These are phyloP conservation scores for Luscinia luscinia DNA, from an alignment of 2,797 vertebrate species.

Conservation along the genomic window DNA sequence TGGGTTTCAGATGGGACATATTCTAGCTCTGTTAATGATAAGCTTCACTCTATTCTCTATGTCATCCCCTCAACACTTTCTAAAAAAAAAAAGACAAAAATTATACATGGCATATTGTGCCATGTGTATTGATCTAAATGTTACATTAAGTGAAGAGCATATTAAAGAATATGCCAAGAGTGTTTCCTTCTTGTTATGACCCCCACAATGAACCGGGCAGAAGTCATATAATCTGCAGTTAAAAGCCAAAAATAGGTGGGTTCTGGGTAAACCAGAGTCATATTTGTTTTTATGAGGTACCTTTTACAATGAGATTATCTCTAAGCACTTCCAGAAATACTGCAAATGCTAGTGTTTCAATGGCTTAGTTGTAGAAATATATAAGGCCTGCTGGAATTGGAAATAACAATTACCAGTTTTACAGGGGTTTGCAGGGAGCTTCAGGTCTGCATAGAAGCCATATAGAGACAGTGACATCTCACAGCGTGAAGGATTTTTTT, in stretches of 20 bases:
- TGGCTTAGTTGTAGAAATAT: neutral
- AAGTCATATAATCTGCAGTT: neutral
- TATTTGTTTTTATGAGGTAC: conserved; percentile 28
- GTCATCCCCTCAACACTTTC: conserved; percentile 12
- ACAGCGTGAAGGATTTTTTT: neutral
- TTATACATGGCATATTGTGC: neutral
- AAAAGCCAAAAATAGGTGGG: conserved; percentile 15
- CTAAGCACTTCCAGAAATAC: neutral
- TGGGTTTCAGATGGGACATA: conserved; percentile 77
- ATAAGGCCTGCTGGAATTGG: neutral
- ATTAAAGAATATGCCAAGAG: neutral
- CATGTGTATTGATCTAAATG: conserved; percentile 36
- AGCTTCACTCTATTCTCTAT: conserved; percentile 31
- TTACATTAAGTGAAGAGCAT: conserved; percentile 1
- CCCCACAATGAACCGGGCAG: neutral
- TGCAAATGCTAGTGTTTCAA: neutral
- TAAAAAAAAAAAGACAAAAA: neutral
- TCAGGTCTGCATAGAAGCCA: neutral
- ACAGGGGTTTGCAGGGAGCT: neutral
- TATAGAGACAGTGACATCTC: neutral
- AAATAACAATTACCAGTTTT: neutral
- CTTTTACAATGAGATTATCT: conserved; percentile 8
- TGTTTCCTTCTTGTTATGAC: neutral
- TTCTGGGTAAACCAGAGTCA: neutral
- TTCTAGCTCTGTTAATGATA: conserved; percentile 75